Base-by-base conservation (phyloP, 2,113 vertebrate species). In the Trematocara unimaculatum region DNA sequence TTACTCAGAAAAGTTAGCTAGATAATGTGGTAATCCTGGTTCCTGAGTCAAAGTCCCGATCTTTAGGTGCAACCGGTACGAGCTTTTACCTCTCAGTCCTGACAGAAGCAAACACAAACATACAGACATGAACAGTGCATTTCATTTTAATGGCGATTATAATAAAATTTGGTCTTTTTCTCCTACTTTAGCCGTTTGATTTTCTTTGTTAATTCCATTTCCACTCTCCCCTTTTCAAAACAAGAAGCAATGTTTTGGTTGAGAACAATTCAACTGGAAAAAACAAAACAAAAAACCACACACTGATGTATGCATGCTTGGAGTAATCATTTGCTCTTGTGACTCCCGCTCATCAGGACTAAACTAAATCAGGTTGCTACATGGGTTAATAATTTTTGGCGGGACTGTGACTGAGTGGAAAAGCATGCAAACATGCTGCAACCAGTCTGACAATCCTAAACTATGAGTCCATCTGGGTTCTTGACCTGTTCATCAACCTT, bases 221-320 rank as follows among this genome's bases (percentile, higher is more conserved):
- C 85, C 15, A 33, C 58, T 60, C 56, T 53, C 23, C 38, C 7
- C 53, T 15, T 83, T 81, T 64, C 33, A 87, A 86, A 70, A 89
- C 72, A 88, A 82, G 29, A 74, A 91, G 85, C 87, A 85, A 90
- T 49, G 84, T 89, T 86, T 79, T 33, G 15, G 72, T 82, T 79
- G 86, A 87, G 42, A 90, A 82, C 77, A 47, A 56, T 55, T 92
- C 54, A 88, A 77, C 54, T 53, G 79, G 2, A 31, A 8, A 8
- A 85, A 88, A n/a, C n/a, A n/a, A n/a, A n/a, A n/a, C n/a, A 78
- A 70, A 29, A 29, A 29, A 29, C 26, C 26, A 53, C 89, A 89
- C 88, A 81, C 70, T 26, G 54, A 89, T 81, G 91, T 55, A 79
- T 62, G 88, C 91, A 94, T 93, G 93, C 93, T 90, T 94, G 94